These are phyloP conservation scores for Salvator merianae DNA, from an alignment of 2,113 vertebrate genomes.

Conservation along the genomic window DNA sequence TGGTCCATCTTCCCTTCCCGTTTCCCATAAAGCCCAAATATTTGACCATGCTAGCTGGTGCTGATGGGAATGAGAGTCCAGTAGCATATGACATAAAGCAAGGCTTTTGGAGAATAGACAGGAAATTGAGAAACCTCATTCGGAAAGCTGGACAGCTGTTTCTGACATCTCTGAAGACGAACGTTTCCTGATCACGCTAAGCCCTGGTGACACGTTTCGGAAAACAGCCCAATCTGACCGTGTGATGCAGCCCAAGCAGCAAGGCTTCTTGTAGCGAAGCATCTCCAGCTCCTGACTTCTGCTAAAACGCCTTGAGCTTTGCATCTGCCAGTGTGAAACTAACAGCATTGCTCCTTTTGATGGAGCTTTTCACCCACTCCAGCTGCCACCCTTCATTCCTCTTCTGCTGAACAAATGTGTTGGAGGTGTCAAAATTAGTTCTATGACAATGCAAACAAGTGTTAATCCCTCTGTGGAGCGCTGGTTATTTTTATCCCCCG, in stretches of 20 bases:
- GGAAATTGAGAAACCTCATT: neutral
- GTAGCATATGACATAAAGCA: no score
- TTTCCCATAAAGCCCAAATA: neutral
- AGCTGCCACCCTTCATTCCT: slow-evolving; percentile 17
- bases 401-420: slow-evolving; percentile 3
- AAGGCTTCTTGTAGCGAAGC: neutral
- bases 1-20: neutral
- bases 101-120: neutral
- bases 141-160: neutral
- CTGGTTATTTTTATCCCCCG: slow-evolving; percentile 33
- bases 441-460: slow-evolving; percentile 10
- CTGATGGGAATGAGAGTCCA: neutral
- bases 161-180: no score
- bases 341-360: neutral
- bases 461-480: neutral
- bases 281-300: neutral
- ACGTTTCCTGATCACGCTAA: neutral
- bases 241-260: neutral
- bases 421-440: slow-evolving; percentile 32
- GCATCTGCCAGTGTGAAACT: neutral
- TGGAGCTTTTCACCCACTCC: slow-evolving; percentile 10
- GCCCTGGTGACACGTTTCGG: neutral
- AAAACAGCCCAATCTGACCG: neutral
- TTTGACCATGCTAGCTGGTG: neutral
- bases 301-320: neutral